Base-by-base conservation (phyloP, 1,140 invertebrate genomes). In the Cylas formicarius region DNA sequence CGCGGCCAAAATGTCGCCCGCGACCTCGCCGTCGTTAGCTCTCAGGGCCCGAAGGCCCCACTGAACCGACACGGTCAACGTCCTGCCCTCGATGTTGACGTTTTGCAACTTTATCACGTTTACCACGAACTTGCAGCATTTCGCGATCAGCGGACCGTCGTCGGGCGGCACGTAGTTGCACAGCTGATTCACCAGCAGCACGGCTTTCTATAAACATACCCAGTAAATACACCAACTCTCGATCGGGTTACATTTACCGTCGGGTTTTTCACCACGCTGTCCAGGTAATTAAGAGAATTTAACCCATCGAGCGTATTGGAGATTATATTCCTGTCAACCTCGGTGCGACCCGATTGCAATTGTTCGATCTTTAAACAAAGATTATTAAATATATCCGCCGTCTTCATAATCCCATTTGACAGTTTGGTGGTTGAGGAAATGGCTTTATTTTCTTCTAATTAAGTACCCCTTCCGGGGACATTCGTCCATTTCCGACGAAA, bases 181-280 rank as follows among this genome's bases (percentile, higher is more conserved):
- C 26, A 70, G 65, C 48, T 69, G 65, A 36, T 69, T 63, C 28
- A 72, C 51, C 11, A 74, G 37, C 13, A 71, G 48, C 16, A 67
- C 54, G 5, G 65, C 57, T 44, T 56, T 61, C 69, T 72, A 37
- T 10, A 66, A 63, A 35, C 35, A 28, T 43, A n/a, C n/a, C n/a
- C n/a, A n/a, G n/a, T n/a, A n/a, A n/a, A n/a, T n/a, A n/a, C 37
- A 29, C 26, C 14, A 34, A 19, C 24, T 26, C 24, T n/a, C n/a
- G n/a, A n/a, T n/a, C 16, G 27, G n/a, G n/a, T n/a, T n/a, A 35
- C 1, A 41, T 21, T 10, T 27, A 41, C 38, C 6, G 17, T 31
- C 0, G 26, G 27, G 17, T 16, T 41, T 31, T 31, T 31, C 2
- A 41, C 23, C 5, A 41, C 20, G 10, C 27, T 26, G 22, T 41